A percentile compares a stretch with the other conserved stretches of the same genome.
These are phyloP conservation scores for Dipodomys stephensi DNA, from an alignment of 2,113 vertebrate genomes.

Conservation along the genomic window DNA sequence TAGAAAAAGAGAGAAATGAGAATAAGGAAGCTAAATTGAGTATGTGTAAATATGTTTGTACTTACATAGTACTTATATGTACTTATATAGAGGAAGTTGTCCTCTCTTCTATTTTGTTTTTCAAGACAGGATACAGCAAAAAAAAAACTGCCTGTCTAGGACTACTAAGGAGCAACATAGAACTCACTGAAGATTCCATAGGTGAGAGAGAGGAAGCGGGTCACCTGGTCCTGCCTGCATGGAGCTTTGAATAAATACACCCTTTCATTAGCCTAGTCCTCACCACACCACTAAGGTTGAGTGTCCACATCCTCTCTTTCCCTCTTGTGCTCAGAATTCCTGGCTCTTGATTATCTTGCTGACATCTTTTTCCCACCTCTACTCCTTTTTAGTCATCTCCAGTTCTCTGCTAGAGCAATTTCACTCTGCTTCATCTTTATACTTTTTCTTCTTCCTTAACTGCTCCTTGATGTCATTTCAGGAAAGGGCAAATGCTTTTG, in stretches of 20 bases:
- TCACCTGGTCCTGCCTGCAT: rapidly evolving
- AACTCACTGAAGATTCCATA: neutral
- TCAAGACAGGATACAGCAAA: neutral
- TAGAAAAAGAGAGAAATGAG: neutral
- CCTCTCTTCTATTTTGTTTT: neutral
- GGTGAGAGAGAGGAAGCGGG: neutral
- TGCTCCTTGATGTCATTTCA: neutral
- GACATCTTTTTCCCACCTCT: neutral
- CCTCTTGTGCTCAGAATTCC: neutral
- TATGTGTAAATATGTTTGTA: neutral
- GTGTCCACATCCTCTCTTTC: neutral
- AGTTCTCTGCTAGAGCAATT: neutral
- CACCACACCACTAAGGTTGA: rapidly evolving
- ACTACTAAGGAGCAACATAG: neutral
- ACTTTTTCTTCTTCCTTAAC: neutral
- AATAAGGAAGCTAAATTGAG: neutral
- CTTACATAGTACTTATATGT: no score
- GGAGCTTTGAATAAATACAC: no score
- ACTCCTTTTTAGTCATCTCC: neutral
- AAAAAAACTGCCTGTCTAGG: neutral
- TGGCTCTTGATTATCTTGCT: neutral
- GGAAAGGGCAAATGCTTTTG: neutral
- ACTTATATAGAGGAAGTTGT: neutral
- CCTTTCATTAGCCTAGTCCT: rapidly evolving
- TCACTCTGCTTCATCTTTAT: neutral